Conservation (phyloP, 2,888 invertebrate species). For the Drosophila incognita region DNA sequence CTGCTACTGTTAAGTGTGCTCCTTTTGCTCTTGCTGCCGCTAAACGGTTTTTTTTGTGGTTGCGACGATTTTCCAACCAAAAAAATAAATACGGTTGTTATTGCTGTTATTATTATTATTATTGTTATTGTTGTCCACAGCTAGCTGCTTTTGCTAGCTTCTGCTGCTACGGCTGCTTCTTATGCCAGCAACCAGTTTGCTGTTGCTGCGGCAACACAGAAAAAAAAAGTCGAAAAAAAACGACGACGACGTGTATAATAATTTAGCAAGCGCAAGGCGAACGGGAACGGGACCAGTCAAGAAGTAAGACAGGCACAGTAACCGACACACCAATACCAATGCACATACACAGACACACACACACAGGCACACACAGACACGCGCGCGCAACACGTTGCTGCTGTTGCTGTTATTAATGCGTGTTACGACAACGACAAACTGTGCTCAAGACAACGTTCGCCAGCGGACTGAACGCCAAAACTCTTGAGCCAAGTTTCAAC, state of each 20-base stretch:
- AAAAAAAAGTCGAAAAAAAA: conserved; percentile 64
- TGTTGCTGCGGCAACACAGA: conserved; percentile 61
- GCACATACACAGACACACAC: conserved; percentile 22
- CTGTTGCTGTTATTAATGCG: conserved; percentile 49
- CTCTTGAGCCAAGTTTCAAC: conserved; percentile 64
- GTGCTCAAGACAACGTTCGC: conserved; percentile 73
- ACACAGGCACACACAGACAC: conserved; percentile 26
- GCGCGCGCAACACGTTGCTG: conserved; percentile 34
- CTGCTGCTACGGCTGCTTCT: conserved; percentile 40
- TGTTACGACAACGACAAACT: conserved; percentile 48
- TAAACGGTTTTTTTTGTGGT: conserved; percentile 37
- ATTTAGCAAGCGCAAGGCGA: conserved; percentile 52
- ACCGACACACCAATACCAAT: conserved; percentile 38
- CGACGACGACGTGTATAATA: conserved; percentile 48
- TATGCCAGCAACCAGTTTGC: conserved; percentile 69
- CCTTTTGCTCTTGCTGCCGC: conserved; percentile 20
- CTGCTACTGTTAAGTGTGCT: conserved; percentile 41
- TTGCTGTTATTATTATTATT: conserved; percentile 21
- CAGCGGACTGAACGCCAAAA: conserved; percentile 64
- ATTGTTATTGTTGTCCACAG: conserved; percentile 44
- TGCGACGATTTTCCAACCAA: conserved; percentile 37
- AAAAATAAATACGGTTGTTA: conserved; percentile 43
- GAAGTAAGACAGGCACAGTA: conserved; percentile 65
- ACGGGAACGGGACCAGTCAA: conserved; percentile 54
- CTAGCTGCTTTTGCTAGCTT: conserved; percentile 40